A percentile compares a stretch with the other conserved stretches of the same genome.
phyloP scores from a whole-genome alignment of 1,140 invertebrate species.

The Hylyphantes graminicola region DNA sequence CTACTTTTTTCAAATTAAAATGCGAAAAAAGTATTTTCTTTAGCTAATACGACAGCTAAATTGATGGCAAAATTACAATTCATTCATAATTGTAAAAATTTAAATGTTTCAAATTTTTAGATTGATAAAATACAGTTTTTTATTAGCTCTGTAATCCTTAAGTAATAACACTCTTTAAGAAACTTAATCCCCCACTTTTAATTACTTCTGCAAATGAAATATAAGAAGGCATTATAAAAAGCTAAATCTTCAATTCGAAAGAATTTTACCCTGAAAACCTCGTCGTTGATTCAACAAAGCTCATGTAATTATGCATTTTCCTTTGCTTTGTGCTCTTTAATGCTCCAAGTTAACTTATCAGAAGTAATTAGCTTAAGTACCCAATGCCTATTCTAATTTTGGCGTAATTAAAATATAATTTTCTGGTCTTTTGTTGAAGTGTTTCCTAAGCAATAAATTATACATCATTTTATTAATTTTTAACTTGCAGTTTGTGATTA shows the following conservation, averaged over 20 bases:
- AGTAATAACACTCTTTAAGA: too few relatives aligned
- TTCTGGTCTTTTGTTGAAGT: neutral
- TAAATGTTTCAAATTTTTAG: too few relatives aligned
- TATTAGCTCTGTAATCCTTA: too few relatives aligned
- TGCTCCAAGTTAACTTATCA: neutral
- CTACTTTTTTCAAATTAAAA: too few relatives aligned
- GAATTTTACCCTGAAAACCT: conserved; percentile 7
- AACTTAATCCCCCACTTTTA: too few relatives aligned
- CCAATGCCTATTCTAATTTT: conserved; percentile 40
- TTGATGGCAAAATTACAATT: too few relatives aligned
- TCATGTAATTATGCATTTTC: conserved; percentile 47
- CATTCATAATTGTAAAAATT: too few relatives aligned
- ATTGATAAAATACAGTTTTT: too few relatives aligned
- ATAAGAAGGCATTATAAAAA: conserved; percentile 14
- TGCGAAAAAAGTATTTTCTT: too few relatives aligned
- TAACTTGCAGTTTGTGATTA: too few relatives aligned
- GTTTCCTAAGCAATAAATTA: conserved; percentile 15
- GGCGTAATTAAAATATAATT: conserved; percentile 49
- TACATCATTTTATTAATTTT: too few relatives aligned
- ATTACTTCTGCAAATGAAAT: conserved; percentile 2
- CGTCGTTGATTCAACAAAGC: conserved; percentile 38
- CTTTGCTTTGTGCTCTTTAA: conserved; percentile 27
- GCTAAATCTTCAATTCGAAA: conserved; percentile 3
- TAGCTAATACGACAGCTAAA: too few relatives aligned
- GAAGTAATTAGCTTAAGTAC: conserved; percentile 40